These are phyloP conservation scores for Acanthoscelides obtectus DNA, from an alignment of 2,888 invertebrate species.

Conservation along the genomic window DNA sequence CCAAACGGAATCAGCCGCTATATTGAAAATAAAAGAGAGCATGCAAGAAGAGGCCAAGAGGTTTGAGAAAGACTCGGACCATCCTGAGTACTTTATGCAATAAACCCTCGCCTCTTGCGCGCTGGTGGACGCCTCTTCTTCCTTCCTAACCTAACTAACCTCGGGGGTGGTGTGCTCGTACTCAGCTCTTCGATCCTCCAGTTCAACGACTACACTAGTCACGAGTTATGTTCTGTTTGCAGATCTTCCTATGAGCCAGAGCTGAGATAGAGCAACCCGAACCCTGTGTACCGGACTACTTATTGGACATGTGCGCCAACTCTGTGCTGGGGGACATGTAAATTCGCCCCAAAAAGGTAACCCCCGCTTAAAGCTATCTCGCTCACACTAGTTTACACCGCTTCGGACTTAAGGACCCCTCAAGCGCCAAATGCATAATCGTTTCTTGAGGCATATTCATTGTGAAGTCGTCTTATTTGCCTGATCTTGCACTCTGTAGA, in stretches of 20 bases:
- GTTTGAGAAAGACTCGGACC: conserved; percentile 96
- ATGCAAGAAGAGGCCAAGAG: conserved; percentile 99
- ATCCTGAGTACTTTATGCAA: conserved; percentile 97
- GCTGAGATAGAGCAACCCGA: conserved; percentile 35
- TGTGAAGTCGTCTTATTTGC: too few relatives aligned
- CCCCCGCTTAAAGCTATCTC: not conserved
- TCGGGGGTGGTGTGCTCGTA: conserved; percentile 49
- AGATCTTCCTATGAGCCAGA: conserved; percentile 49
- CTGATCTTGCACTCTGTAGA: too few relatives aligned
- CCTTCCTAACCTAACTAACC: conserved; percentile 48
- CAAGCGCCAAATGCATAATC: too few relatives aligned
- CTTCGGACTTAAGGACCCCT: too few relatives aligned
- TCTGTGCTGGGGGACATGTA: not conserved
- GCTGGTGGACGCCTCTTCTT: conserved; percentile 48
- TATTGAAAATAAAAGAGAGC: conserved; percentile 99
- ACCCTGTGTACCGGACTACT: not conserved
- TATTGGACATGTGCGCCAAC: not conserved
- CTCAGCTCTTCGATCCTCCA: conserved; percentile 43
- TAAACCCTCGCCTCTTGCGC: conserved; percentile 55
- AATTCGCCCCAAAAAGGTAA: not conserved
- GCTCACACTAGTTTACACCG: too few relatives aligned
- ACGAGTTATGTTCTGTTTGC: conserved; percentile 48
- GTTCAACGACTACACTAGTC: conserved; percentile 39
- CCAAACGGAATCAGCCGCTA: conserved; percentile 98
- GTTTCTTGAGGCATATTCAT: too few relatives aligned